Conservation (phyloP, 2,888 invertebrate genomes). For the Adelphocoris suturalis region DNA sequence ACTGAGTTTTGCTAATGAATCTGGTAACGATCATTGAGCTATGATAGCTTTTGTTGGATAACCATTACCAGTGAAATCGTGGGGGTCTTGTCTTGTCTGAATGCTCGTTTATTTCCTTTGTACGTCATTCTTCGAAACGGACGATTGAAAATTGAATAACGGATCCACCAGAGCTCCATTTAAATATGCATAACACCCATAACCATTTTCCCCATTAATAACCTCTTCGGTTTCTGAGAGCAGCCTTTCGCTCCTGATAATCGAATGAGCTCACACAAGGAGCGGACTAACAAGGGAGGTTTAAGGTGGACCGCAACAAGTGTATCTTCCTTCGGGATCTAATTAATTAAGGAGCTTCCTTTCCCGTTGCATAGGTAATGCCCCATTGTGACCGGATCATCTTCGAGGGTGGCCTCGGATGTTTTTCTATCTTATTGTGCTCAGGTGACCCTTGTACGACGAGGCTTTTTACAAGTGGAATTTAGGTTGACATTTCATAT, state of each 20-base stretch:
- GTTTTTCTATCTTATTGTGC: not conserved
- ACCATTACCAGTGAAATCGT: not conserved
- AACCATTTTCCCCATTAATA: not conserved
- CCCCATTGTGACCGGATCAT: constrained; percentile 62
- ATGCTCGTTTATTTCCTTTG: not conserved
- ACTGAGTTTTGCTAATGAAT: not conserved
- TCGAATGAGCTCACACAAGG: constrained; percentile 60
- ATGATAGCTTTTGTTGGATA: not conserved
- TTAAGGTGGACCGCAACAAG: constrained; percentile 69
- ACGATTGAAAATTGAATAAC: constrained; percentile 18
- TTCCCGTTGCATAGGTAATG: constrained; percentile 65
- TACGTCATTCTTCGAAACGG: not conserved
- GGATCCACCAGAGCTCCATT: not conserved
- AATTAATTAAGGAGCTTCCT: constrained; percentile 66
- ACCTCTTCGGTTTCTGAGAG: not conserved
- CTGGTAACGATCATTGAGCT: not conserved
- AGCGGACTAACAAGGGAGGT: constrained; percentile 56
- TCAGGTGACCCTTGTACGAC: constrained; percentile 41
- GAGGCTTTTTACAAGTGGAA: not conserved
- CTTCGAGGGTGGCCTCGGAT: constrained; percentile 46
- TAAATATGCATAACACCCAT: constrained; percentile 45
- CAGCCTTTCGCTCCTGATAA: constrained; percentile 26
- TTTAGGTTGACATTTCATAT: not conserved
- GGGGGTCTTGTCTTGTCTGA: not conserved
- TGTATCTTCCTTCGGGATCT: constrained; percentile 66